Base-by-base conservation (phyloP, 2,888 invertebrate genomes). In the Phalangium opilio region DNA sequence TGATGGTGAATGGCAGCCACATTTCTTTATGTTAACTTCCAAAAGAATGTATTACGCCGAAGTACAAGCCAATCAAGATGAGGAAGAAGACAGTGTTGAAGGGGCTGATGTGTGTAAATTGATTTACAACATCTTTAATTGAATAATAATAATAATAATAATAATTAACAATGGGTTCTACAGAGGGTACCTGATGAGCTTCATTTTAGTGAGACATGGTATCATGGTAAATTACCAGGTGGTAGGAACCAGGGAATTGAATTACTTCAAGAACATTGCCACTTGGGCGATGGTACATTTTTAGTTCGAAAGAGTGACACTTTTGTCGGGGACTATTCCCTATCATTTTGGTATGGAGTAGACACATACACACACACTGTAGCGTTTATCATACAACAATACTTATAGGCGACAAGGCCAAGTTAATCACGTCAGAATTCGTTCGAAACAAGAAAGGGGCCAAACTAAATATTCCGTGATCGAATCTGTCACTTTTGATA, bases 201-300 rank as follows among this genome's bases (percentile, higher is more conserved):
- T 53, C 90, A 90, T 67, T 87, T 84, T 62, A 79, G 82, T 19
- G 91, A 91, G 66, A 82, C 82, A 63, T 91, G 91, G 91, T 91
- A 89, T 63, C 91, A 91, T 62, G 89, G 90, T 1, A 80, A 80
- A 63, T 67, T 90, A 34, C 76, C 79, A 14, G 82, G 81, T 19
- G 84, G 84, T 17, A 67, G 86, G 3, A 76, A 76, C 51, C 84
- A 87, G 61, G 83, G 86, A 0, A 84, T 84, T 62, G 70, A 72
- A 54, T 61, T 86, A 32, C 66, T 91, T 10, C 73, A 76, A 47
- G 73, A 76, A 5, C 85, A 87, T 63, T 75, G 85, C 0, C 75
- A 82, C 63, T 71, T 89, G 3, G 89, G 89, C 0, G 87, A 90
- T 63, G 91, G 90, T 0, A 87, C 89, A 0, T 91, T 91, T 64